Conservation (phyloP, 2,797 vertebrate genomes). For the Myiothlypis chrysogaster region DNA sequence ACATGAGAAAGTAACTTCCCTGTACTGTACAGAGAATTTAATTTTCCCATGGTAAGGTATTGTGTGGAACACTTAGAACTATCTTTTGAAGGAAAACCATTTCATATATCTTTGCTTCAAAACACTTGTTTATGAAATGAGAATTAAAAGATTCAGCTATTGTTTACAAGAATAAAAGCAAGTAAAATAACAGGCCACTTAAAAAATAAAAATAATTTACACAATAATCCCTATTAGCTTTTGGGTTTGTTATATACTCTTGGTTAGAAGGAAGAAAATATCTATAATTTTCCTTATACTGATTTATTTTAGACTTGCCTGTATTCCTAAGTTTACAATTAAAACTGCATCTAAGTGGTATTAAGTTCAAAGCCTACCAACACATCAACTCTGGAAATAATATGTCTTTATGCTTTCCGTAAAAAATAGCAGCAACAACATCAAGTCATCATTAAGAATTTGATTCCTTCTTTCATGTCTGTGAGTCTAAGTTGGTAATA, state of each 20-base stretch:
- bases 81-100: neutral
- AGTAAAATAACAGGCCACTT: neutral
- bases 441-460: neutral
- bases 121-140: neutral
- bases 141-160: neutral
- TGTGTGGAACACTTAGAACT: neutral
- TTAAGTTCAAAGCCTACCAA: neutral
- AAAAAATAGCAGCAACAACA: neutral
- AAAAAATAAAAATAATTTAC: neutral
- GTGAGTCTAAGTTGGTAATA: neutral
- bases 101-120: neutral
- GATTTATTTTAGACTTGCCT: neutral
- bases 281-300: neutral
- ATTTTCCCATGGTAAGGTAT: neutral
- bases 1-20: neutral
- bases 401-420: neutral
- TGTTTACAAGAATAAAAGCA: neutral
- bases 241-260: neutral
- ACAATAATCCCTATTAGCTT: neutral
- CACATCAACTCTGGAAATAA: neutral
- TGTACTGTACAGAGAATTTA: neutral
- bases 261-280: neutral
- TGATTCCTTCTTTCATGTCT: neutral
- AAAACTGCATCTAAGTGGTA: neutral
- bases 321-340: neutral